phyloP scores from a whole-genome alignment of 2,797 vertebrate species.

The Chaetophractus vellerosus region DNA sequence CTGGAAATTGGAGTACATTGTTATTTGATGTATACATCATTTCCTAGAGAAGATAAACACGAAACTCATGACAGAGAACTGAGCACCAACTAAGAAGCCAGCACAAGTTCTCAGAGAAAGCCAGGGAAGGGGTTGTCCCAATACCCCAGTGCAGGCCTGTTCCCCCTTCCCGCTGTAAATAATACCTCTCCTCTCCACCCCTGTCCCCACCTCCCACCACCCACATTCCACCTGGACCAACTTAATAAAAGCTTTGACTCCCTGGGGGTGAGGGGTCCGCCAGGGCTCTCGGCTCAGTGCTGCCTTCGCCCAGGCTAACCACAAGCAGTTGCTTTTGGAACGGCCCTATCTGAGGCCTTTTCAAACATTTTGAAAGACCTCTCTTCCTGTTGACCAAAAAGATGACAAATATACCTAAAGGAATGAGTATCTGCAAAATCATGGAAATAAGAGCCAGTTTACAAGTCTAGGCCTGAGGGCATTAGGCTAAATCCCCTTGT shows the following conservation, averaged over 20 bases:
- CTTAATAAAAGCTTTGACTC: neutral
- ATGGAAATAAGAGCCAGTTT: neutral
- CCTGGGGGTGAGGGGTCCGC: neutral
- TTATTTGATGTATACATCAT: constrained; percentile 82
- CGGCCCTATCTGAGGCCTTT: neutral
- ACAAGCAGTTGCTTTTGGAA: neutral
- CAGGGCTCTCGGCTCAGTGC: neutral
- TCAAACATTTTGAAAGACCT: neutral
- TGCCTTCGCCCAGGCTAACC: no score
- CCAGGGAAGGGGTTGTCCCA: constrained; percentile 77
- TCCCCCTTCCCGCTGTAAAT: neutral
- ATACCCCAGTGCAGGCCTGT: constrained; percentile 61
- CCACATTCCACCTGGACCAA: neutral
- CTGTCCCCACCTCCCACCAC: no score
- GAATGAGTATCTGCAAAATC: neutral
- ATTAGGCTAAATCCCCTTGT: neutral
- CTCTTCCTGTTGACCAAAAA: neutral
- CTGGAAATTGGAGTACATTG: constrained; percentile 84
- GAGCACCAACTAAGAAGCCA: neutral
- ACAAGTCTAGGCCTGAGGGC: neutral
- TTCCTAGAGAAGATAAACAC: constrained; percentile 81
- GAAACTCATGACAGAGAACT: constrained; percentile 25
- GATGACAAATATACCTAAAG: neutral
- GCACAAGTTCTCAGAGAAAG: constrained; percentile 71
- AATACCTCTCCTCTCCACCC: no score